phyloP scores from a whole-genome alignment of 1,140 invertebrate species.

The Procambarus virginalis region DNA sequence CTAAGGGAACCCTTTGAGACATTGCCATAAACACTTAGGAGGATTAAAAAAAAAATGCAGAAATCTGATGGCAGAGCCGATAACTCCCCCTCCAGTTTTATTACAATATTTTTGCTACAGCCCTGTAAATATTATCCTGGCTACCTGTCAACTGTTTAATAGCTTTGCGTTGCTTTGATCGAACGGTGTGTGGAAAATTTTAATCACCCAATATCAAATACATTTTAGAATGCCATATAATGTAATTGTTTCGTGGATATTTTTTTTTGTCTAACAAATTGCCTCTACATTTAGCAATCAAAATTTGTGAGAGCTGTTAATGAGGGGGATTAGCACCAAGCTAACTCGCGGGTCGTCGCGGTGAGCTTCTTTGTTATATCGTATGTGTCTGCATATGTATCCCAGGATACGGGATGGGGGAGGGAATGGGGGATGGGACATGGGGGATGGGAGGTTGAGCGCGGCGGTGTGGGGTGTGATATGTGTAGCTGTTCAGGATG shows the following conservation, averaged over 20 bases:
- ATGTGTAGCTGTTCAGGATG: too few relatives aligned
- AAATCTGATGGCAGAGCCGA: slow-evolving; percentile 29
- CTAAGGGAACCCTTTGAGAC: neutral
- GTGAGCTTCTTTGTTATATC: neutral
- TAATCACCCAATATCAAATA: slow-evolving; percentile 67
- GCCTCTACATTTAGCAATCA: slow-evolving; percentile 57
- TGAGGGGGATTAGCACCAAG: slow-evolving; percentile 18
- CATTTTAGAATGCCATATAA: slow-evolving; percentile 64
- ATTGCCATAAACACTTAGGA: neutral
- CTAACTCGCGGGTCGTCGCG: neutral
- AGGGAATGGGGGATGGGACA: too few relatives aligned
- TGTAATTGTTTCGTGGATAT: slow-evolving; percentile 62
- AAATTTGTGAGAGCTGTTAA: slow-evolving; percentile 35
- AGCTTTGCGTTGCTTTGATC: slow-evolving; percentile 64
- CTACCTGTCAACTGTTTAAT: slow-evolving; percentile 66
- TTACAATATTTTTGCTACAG: slow-evolving; percentile 41
- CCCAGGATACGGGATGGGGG: too few relatives aligned
- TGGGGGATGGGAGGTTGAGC: too few relatives aligned
- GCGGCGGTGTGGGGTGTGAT: too few relatives aligned
- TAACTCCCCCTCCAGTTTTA: slow-evolving; percentile 33
- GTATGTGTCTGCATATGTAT: slow-evolving; percentile 13
- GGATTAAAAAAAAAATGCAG: slow-evolving; percentile 1
- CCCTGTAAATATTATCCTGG: slow-evolving; percentile 58
- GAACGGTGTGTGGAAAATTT: slow-evolving; percentile 63
- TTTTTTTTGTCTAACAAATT: slow-evolving; percentile 44